These are phyloP conservation scores for Anoplophora glabripennis DNA, from an alignment of 1,140 invertebrate species.

Conservation along the genomic window DNA sequence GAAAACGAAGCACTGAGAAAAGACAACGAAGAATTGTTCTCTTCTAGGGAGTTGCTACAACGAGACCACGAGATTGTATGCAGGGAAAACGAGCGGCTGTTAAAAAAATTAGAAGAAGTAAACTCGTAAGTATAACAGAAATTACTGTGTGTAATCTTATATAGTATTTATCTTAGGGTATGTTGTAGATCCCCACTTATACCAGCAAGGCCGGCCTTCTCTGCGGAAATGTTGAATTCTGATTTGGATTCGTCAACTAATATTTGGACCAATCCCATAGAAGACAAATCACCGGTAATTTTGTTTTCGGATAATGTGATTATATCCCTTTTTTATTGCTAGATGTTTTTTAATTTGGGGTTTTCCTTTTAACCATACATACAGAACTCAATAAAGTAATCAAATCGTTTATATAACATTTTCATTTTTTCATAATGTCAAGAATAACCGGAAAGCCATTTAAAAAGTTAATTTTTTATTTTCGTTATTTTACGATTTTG, in stretches of 20 bases:
- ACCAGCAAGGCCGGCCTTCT: slow-evolving; percentile 67
- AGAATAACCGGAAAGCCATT: too few species aligned
- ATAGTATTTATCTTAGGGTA: slow-evolving; percentile 55
- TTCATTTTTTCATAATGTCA: neutral
- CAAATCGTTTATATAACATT: neutral
- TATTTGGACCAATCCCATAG: slow-evolving; percentile 69
- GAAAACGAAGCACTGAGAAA: slow-evolving; percentile 83
- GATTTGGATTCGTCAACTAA: slow-evolving; percentile 52
- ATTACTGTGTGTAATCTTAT: slow-evolving; percentile 2
- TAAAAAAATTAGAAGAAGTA: slow-evolving; percentile 84
- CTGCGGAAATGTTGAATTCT: slow-evolving; percentile 53
- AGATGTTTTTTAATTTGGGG: neutral
- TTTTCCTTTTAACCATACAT: neutral
- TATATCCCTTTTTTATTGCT: slow-evolving; percentile 23
- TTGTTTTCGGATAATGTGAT: neutral
- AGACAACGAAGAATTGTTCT: slow-evolving; percentile 85
- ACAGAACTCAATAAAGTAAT: neutral
- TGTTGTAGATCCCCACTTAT: slow-evolving; percentile 76
- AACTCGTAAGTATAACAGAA: slow-evolving; percentile 67
- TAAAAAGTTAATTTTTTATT: slow-evolving; percentile 3
- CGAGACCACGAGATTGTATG: slow-evolving; percentile 87
- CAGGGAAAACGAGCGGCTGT: slow-evolving; percentile 82
- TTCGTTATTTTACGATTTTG: too few species aligned
- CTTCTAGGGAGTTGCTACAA: slow-evolving; percentile 72
- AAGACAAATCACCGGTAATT: slow-evolving; percentile 18